These are phyloP conservation scores for Hyppa rectilinea DNA, from an alignment of 2,888 invertebrate species.

Conservation along the genomic window DNA sequence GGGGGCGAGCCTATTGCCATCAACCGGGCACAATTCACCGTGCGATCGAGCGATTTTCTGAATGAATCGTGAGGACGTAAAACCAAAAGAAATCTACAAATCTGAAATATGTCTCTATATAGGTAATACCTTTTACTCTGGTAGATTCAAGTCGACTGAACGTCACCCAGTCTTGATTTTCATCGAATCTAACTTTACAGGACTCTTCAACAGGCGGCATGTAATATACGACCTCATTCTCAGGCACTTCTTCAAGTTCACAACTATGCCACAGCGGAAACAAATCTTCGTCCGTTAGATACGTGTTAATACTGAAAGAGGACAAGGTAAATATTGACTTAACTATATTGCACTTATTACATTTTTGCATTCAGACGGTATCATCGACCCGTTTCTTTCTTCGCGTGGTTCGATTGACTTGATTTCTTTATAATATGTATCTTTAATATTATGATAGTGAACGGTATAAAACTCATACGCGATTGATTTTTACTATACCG, in stretches of 20 bases:
- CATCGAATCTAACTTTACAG: constrained; percentile 84
- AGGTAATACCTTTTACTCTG: constrained; percentile 58
- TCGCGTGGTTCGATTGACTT: too few species aligned
- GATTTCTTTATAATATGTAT: too few species aligned
- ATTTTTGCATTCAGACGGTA: neutral
- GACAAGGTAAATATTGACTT: neutral
- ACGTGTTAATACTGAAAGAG: constrained; percentile 75
- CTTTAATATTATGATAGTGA: too few species aligned
- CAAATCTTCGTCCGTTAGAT: constrained; percentile 76
- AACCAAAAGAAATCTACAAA: neutral
- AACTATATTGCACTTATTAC: neutral
- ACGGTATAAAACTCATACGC: too few species aligned
- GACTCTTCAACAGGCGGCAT: constrained; percentile 90
- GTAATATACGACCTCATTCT: constrained; percentile 82
- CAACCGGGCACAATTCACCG: neutral
- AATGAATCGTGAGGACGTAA: neutral
- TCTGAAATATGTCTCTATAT: neutral
- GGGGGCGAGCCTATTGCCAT: neutral
- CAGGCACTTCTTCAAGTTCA: constrained; percentile 77
- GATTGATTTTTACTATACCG: too few species aligned
- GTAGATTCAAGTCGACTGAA: constrained; percentile 65
- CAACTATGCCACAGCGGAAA: constrained; percentile 82
- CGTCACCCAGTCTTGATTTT: constrained; percentile 61
- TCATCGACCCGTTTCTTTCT: neutral
- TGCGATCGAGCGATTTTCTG: neutral